These are phyloP conservation scores for Gastracanthus pulcherrimus DNA, from an alignment of 2,888 invertebrate genomes.

Conservation along the genomic window DNA sequence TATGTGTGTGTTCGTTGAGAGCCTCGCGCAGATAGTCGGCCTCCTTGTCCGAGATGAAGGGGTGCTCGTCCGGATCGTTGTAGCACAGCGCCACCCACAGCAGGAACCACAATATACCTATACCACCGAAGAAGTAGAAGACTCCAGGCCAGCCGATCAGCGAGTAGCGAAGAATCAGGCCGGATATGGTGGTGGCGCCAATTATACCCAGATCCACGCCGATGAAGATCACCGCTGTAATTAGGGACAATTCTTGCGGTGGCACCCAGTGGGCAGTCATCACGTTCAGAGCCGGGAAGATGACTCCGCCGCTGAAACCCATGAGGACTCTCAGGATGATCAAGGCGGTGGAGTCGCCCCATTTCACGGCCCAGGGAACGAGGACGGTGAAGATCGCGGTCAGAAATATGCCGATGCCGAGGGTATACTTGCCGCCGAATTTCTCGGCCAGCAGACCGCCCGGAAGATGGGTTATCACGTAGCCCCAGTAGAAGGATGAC, in stretches of 20 bases:
- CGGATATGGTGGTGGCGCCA: conserved; percentile 83
- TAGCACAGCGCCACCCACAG: conserved; percentile 80
- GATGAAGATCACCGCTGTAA: conserved; percentile 89
- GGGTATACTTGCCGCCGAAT: conserved; percentile 92
- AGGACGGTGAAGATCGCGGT: conserved; percentile 90
- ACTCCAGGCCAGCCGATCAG: conserved; percentile 86
- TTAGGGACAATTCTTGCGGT: conserved; percentile 82
- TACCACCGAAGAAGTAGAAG: conserved; percentile 89
- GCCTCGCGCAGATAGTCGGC: conserved; percentile 69
- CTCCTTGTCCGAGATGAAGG: conserved; percentile 74
- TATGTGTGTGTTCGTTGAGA: conserved; percentile 69
- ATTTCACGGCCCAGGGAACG: conserved; percentile 86
- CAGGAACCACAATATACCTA: conserved; percentile 87
- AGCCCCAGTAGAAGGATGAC: conserved; percentile 92
- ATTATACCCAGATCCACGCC: conserved; percentile 85
- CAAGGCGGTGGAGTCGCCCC: conserved; percentile 85
- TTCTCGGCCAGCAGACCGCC: conserved; percentile 89
- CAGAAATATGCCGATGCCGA: conserved; percentile 89
- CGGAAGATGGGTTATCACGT: conserved; percentile 89
- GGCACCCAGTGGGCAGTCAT: conserved; percentile 91
- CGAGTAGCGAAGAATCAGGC: conserved; percentile 82
- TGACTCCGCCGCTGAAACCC: conserved; percentile 92
- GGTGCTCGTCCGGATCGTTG: conserved; percentile 75
- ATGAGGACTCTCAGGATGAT: conserved; percentile 87
- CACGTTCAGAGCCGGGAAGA: conserved; percentile 90